phyloP scores from a whole-genome alignment of 1,140 invertebrate species.

The Drosophila fuyamai region DNA sequence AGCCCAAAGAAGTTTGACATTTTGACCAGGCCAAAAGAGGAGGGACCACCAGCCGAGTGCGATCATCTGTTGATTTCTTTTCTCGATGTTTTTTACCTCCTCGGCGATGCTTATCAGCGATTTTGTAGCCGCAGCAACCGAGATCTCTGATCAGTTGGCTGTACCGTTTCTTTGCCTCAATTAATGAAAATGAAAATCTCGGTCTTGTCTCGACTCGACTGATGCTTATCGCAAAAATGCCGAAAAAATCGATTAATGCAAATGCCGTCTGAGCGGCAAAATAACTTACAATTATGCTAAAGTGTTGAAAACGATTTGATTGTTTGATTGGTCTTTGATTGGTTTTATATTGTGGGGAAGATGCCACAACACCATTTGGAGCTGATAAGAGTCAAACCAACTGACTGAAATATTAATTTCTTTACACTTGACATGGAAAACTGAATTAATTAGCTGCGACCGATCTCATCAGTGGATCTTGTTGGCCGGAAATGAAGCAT shows the following conservation, averaged over 20 bases:
- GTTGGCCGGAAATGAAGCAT: conserved; percentile 67
- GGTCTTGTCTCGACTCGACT: conserved; percentile 10
- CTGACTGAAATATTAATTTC: conserved; percentile 72
- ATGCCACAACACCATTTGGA: conserved; percentile 14
- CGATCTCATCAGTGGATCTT: conserved; percentile 7
- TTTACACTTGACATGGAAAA: conserved; percentile 64
- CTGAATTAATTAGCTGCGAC: conserved; percentile 49
- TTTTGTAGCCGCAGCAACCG: conserved; percentile 10
- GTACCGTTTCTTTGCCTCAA: conserved; percentile 63
- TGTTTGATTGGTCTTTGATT: conserved; percentile 50
- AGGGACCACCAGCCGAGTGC: conserved; percentile 66
- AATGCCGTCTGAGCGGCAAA: conserved; percentile 52
- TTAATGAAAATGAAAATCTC: conserved; percentile 69
- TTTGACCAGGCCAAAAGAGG: conserved; percentile 44
- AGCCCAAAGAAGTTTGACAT: conserved; percentile 58
- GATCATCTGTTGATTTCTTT: conserved; percentile 65
- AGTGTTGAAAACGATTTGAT: conserved; percentile 79
- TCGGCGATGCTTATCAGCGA: conserved; percentile 62
- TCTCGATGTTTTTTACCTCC: conserved; percentile 24
- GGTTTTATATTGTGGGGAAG: conserved; percentile 8
- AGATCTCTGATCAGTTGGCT: conserved; percentile 34
- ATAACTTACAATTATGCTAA: conserved; percentile 80
- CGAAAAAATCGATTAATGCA: conserved; percentile 74
- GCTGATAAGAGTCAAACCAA: conserved; percentile 11
- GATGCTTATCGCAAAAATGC: conserved; percentile 66